Conservation (phyloP, 2,113 vertebrate genomes). For the Cyprinodon tularosa region DNA sequence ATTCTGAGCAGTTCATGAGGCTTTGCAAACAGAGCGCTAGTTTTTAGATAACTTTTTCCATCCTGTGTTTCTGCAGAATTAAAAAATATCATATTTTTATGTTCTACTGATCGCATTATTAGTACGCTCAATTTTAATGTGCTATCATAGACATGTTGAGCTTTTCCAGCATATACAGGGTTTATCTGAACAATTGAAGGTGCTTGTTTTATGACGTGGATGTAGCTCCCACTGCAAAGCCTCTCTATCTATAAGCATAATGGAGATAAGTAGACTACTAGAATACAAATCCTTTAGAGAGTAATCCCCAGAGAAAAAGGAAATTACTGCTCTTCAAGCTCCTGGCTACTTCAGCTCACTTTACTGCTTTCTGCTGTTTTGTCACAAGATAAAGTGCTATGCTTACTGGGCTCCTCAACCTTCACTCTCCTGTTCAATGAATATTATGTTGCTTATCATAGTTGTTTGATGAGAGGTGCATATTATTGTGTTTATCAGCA, state of each 20-base stretch:
- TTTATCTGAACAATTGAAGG: conserved; percentile 5
- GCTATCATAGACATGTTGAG: conserved; percentile 42
- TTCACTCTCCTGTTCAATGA: too few relatives aligned
- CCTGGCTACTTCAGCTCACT: conserved; percentile 3
- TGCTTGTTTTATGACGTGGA: too few relatives aligned
- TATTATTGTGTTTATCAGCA: too few relatives aligned
- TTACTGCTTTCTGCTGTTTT: not conserved
- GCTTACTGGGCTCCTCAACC: too few relatives aligned
- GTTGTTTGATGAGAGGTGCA: too few relatives aligned
- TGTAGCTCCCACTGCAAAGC: not conserved
- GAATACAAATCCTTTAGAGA: conserved; percentile 2
- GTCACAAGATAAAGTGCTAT: too few relatives aligned
- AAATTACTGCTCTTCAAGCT: conserved; percentile 17
- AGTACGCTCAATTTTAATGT: conserved; percentile 30
- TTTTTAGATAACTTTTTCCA: conserved; percentile 15
- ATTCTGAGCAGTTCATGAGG: too few relatives aligned
- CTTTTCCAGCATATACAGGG: conserved; percentile 20
- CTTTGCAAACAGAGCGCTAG: conserved; percentile 7
- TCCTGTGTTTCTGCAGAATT: too few relatives aligned
- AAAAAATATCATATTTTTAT: too few relatives aligned
- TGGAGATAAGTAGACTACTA: conserved; percentile 16
- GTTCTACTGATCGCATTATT: too few relatives aligned
- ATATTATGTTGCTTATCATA: too few relatives aligned
- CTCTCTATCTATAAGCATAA: conserved; percentile 16
- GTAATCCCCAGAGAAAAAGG: not conserved